Percentiles rank a stretch among this genome's conserved stretches.
These are phyloP conservation scores for Latrodectus elegans DNA, from an alignment of 2,888 invertebrate species.

Conservation along the genomic window DNA sequence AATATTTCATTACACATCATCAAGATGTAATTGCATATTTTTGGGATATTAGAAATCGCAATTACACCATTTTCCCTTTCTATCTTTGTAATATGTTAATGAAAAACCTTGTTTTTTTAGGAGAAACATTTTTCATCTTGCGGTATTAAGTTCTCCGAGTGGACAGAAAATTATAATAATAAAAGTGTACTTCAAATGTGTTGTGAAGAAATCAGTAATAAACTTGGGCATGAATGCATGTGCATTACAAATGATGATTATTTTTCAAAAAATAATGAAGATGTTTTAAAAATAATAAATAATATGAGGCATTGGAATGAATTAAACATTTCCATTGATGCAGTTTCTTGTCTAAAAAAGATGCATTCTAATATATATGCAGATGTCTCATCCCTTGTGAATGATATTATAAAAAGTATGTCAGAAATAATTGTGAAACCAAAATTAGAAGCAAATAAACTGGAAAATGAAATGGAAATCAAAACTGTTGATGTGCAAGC, in stretches of 20 bases:
- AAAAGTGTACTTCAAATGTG: slow-evolving; percentile 30
- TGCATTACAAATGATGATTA: slow-evolving; percentile 39
- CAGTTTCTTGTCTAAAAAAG: background rate
- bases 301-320: slow-evolving; percentile 5
- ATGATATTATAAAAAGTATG: slow-evolving; percentile 1
- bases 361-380: background rate
- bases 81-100: slow-evolving; percentile 29
- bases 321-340: slow-evolving; percentile 16
- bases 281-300: slow-evolving; percentile 18
- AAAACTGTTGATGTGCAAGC: too few species aligned
- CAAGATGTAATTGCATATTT: too few species aligned
- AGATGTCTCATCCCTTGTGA: background rate
- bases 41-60: too few species aligned
- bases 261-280: slow-evolving; percentile 18
- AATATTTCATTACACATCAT: too few species aligned
- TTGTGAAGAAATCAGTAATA: slow-evolving; percentile 55
- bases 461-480: too few species aligned
- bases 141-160: slow-evolving; percentile 51
- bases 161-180: slow-evolving; percentile 20
- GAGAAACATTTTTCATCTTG: slow-evolving; percentile 60
- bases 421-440: background rate
- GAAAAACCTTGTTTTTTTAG: slow-evolving; percentile 56
- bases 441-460: background rate
- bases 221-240: slow-evolving; percentile 42
- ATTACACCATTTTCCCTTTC: background rate